Percentiles rank a stretch among this genome's conserved stretches.
Conservation (phyloP, 1,140 invertebrate genomes). For the Marisa cornuarietis region DNA sequence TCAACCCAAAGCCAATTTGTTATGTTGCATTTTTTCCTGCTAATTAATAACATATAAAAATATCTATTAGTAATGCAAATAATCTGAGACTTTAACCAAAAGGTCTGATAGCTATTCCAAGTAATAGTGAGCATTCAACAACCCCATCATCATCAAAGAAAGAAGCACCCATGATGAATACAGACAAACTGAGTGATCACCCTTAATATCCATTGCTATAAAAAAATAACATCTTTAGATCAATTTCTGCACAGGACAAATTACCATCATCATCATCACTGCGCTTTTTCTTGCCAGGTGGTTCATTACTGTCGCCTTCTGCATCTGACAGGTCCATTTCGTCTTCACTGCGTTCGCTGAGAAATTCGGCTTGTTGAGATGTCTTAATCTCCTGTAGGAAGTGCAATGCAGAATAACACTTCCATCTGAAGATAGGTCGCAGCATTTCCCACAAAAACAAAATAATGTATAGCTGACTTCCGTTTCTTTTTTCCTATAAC, state of each 20-base stretch:
- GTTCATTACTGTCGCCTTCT: slow-evolving; percentile 70
- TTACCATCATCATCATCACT: slow-evolving; percentile 13
- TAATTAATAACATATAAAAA: no score
- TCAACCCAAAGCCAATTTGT: no score
- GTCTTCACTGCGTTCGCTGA: slow-evolving; percentile 76
- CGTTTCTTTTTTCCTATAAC: no score
- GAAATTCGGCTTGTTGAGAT: slow-evolving; percentile 78
- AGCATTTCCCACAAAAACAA: not conserved
- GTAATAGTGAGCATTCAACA: not conserved
- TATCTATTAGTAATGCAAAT: no score
- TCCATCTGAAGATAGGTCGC: not conserved
- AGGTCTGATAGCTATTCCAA: no score
- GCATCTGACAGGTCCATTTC: slow-evolving; percentile 85
- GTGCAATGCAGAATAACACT: not conserved
- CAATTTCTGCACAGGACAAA: not conserved
- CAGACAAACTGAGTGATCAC: not conserved
- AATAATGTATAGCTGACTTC: no score
- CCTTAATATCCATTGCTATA: not conserved
- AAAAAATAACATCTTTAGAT: not conserved
- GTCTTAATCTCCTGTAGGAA: slow-evolving; percentile 79
- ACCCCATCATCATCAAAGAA: not conserved
- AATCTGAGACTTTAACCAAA: no score
- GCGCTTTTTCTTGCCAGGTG: slow-evolving; percentile 37
- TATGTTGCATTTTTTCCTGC: no score
- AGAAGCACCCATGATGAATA: not conserved